Evolutionary conservation across 53 echinoderm and acorn worm genomes (phyloP), one percentile per base, ranked within the genome.

Genomic region (Astropecten irregularis): DNA sequence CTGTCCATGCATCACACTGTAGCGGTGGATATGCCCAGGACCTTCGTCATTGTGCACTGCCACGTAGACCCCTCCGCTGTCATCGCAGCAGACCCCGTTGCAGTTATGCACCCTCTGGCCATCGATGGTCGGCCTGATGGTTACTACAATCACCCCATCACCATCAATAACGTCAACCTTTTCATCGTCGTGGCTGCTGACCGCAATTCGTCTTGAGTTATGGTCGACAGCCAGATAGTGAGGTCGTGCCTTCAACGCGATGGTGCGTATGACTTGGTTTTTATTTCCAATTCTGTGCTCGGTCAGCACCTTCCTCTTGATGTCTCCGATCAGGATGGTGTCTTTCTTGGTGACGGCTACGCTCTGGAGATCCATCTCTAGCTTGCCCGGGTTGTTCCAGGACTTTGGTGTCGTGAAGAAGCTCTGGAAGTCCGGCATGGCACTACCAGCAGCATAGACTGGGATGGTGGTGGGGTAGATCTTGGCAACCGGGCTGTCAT

Each of bases 11-110:
- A 14, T 9, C 49, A 15, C 27, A 30, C 51, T 51, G 29, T 71
- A 71, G 19, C 32, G 71, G 15, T 71, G 71, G 2, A 71, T 71
- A 39, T 71, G 71, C 49, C 71, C 71, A 33, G 71, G 13, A 1
- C 22, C 9, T 3, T 10, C 3, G 7, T 6, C 32, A 39, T 33
- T 51, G 50, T 15, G 0, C 28, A 50, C 71, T 50, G 71, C 71
- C 7, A 71, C 18, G 71, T 71, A 71, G 9, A 71, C 31, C 2
- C 50, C 71, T 1, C 50, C 49, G 20, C 31, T 31, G 34, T 71
- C 40, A 16, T n/a, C n/a, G n/a, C 31, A 11, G 50, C 33, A 49
- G 14, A 71, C 51, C 0, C 49, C 71, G 3, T 19, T 33, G 34
- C 71, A 71, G 51, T 16, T n/a, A 3, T 33, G 9, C 7, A 51